Evolutionary conservation across 2,888 invertebrate species (phyloP).

Genomic region (Crematogaster levior): DNA sequence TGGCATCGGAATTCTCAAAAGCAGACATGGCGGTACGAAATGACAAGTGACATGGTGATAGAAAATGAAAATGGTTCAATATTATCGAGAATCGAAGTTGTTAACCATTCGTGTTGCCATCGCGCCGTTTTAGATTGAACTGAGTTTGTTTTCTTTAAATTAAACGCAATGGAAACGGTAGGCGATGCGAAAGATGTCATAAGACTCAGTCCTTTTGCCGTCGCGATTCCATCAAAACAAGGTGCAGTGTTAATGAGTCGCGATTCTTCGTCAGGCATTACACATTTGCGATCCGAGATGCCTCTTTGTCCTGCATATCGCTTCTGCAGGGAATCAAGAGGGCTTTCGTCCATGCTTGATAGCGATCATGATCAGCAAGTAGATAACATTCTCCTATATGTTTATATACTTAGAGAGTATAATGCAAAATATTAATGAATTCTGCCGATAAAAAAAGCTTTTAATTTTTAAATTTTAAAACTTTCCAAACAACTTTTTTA

Average conservation of each 20-base stretch:
- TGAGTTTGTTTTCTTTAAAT: background rate
- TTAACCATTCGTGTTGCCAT: background rate
- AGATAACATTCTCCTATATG: background rate
- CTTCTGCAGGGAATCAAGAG: constrained; percentile 3
- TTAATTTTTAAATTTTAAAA: background rate
- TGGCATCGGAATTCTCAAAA: background rate
- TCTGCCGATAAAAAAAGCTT: background rate
- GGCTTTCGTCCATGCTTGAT: background rate
- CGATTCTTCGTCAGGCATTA: background rate
- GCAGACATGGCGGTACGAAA: background rate
- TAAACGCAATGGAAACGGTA: background rate
- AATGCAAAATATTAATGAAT: background rate
- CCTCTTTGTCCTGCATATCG: constrained; percentile 34
- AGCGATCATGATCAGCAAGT: constrained; percentile 31
- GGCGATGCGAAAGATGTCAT: background rate
- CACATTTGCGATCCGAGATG: background rate
- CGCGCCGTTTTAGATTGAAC: background rate
- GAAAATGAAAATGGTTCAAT: constrained; percentile 34
- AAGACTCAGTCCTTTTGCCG: background rate
- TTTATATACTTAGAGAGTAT: background rate
- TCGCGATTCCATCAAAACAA: constrained; percentile 11
- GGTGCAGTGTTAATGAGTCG: background rate
- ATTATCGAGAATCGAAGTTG: constrained; percentile 12
- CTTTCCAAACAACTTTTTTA: background rate
- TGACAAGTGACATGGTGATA: constrained; percentile 16